Base-by-base conservation (phyloP, 1,140 invertebrate species). In the Alviniconcha marisindica region DNA sequence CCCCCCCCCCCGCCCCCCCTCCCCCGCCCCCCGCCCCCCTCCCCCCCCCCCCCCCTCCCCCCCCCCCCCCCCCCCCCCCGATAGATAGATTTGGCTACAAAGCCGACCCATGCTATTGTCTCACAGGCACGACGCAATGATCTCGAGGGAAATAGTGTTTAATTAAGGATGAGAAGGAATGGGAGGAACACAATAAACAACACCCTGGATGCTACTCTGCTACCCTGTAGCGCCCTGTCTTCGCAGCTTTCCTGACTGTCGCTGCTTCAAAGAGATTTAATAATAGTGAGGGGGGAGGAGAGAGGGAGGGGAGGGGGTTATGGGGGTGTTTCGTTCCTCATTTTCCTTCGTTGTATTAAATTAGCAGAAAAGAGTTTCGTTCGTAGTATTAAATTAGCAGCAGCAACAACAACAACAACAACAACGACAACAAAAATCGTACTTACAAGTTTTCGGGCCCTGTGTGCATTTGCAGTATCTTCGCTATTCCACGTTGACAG, bases 61-160 rank as follows among this genome's bases (percentile, higher is more conserved):
- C 74, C 7, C 10, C 42, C 33, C n/a, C n/a, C 18, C 42, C 28
- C 38, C 28, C 51, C 51, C 56, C 54, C 31, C 36, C 54, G 56
- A 60, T 60, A 33, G 77, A 77, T 42, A n/a, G n/a, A n/a, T n/a
- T n/a, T 33, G 15, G 56, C 78, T 33, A 80, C 78, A 80, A 80
- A 80, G 78, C 60, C 51, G 18, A 44, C 33, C 77, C 51, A 38
- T 40, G 78, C 78, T 80, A 80, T 80, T 80, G 78, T 80, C 69
- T 80, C 78, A 42, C 74, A 10, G 4, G 33, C 42, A 18, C 73
- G 56, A 66, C 78, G 78, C 78, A 80, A 80, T 38, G 3, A 38
- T 66, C 78, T 69, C 78, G 24, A 24, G 78, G 78, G 78, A 80
- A 80, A 80, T 80, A 66, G 78, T 80, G 56, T 80, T 80, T 80